Base-by-base conservation (phyloP, 2,797 vertebrate genomes). In the Chromobotia macracanthus region DNA sequence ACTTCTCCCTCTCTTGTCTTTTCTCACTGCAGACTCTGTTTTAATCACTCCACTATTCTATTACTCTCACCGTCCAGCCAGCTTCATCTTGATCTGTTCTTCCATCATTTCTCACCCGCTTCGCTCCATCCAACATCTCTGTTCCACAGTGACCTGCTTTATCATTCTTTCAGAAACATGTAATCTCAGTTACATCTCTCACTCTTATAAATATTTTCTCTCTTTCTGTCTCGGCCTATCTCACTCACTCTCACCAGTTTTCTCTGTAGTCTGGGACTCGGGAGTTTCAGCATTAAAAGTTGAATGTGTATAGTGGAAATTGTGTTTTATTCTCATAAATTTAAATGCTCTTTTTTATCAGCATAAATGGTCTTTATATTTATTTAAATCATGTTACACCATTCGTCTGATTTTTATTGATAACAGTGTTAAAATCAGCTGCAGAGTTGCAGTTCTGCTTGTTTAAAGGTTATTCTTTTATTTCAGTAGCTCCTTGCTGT, bases 111-210 rank as follows among this genome's bases (percentile, higher is more conserved):
- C 12, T 73, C 61, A 15, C 60, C 12, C 16, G 50, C 68, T 80
- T 58, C 75, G 56, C 84, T 82, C 82, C 85, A 60, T 70, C 35
- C 56, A 53, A 50, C 61, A 60, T 76, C 46, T 25, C 63, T 61
- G 28, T 84, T 44, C 23, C 66, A 50, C 28, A 67, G 41, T 77
- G 76, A 56, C 67, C 72, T 71, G 50, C 55, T 63, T 77, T 58
- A 77, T 28, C 15, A 65, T 53, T 48, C 84, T 51, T 25, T 38
- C n/a, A 38, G 79, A 48, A 76, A 75, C 58, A 60, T 53, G n/a
- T 60, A 75, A 79, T 75, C 67, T 77, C 74, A 63, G 67, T 53
- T 72, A 63, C 46, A 79, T 51, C 55, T 48, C 75, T 19, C 53
- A 18, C 31, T 72, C 76, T 56, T 19, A 69, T 77, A 56, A 69